Base-by-base conservation (phyloP, 1,140 invertebrate genomes). In the Nomia melanderi region DNA sequence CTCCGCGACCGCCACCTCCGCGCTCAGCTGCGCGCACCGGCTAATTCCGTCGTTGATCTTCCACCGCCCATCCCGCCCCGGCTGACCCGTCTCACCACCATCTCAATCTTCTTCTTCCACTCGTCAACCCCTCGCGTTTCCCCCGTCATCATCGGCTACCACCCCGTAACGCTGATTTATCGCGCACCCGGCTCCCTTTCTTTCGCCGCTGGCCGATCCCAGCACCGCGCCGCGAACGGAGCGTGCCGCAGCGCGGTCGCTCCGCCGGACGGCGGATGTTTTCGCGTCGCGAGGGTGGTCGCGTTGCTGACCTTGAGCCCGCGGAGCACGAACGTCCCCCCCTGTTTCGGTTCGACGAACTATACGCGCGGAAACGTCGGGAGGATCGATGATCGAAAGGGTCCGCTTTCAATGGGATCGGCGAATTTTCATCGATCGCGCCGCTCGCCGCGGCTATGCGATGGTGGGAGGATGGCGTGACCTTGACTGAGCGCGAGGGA, bases 21-120 rank as follows among this genome's bases (percentile, higher is more conserved):
- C 59, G 44, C 59, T 69, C 36, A 54, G 47, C 36, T 20, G 63
- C 47, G 67, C 63, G n/a, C 53, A 39, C 31, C 75, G 80, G 36
- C 57, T 82, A 84, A 84, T 67, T 74, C 36, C 78, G 23, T 72
- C 66, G 56, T 76, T 70, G 60, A 79, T 76, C 66, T 76, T 50
- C 47, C 33, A 11, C 36, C 77, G 39, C 64, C 23, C 77, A 66
- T 25, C 23, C 25, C 29, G 14, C 57, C 39, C 14, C 25, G 17
- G 36, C 25, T 1, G 0, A 7, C 14, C 2, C 47, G 14, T 8
- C 20, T 12, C 6, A n/a, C n/a, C 29, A n/a, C 8, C 1, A n/a
- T n/a, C 12, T 44, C 12, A 17, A 27, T 31, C 33, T 4, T 17
- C 44, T 36, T 20, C 44, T n/a, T n/a, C n/a, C n/a, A n/a, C n/a